phyloP scores from a whole-genome alignment of 2,113 vertebrate genomes.

The Rattus norvegicus region DNA sequence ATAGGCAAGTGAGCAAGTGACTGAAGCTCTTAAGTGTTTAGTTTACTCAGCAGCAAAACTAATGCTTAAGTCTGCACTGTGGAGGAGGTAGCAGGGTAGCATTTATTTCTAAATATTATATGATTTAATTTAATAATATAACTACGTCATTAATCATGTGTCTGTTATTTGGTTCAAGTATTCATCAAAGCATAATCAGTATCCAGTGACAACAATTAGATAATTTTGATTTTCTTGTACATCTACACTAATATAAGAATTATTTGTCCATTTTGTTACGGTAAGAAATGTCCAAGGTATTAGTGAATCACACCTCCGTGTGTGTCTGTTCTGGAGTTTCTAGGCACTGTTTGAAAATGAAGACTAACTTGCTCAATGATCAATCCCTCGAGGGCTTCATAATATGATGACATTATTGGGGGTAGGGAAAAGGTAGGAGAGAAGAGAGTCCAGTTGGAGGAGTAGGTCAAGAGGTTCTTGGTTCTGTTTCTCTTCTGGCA shows the following conservation, averaged over 20 bases:
- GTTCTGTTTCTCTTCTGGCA: neutral
- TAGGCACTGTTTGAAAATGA: neutral
- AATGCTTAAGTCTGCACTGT: conserved; percentile 48
- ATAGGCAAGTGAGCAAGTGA: conserved; percentile 31
- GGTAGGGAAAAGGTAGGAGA: neutral
- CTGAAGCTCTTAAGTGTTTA: conserved; percentile 14
- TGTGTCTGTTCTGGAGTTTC: neutral
- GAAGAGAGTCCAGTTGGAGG: neutral
- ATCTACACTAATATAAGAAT: conserved; percentile 23
- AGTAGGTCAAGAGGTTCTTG: neutral
- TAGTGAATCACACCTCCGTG: neutral
- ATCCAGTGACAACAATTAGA: conserved; percentile 33
- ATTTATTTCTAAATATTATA: conserved; percentile 42
- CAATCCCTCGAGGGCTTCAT: neutral
- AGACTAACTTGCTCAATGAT: neutral
- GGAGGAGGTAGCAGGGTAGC: conserved; percentile 22
- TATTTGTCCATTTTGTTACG: neutral
- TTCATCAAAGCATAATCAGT: conserved; percentile 2
- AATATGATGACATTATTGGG: neutral
- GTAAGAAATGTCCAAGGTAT: neutral
- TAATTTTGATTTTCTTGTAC: conserved; percentile 51
- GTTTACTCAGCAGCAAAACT: neutral
- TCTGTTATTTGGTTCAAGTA: conserved; percentile 54
- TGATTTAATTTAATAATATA: conserved; percentile 30
- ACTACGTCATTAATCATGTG: neutral